These are phyloP conservation scores for Amblyjoppa fuscipennis DNA, from an alignment of 2,888 invertebrate species.

Conservation along the genomic window DNA sequence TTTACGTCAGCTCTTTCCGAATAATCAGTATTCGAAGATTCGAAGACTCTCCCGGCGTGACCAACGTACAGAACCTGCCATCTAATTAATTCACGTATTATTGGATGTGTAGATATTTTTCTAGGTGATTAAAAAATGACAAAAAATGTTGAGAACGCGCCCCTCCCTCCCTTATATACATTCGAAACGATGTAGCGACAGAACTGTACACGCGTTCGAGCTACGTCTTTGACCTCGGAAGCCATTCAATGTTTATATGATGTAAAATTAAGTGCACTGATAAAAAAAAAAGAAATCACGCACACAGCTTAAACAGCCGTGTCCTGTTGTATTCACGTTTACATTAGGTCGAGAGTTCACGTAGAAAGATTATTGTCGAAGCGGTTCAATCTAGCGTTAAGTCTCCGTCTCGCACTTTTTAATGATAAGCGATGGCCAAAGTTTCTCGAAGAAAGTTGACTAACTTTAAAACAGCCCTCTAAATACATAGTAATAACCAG, in stretches of 20 bases:
- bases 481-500: constrained; percentile 21
- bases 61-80: constrained; percentile 67
- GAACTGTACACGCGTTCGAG: constrained; percentile 23
- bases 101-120: constrained; percentile 68
- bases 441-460: constrained; percentile 59
- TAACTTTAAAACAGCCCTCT: constrained; percentile 54
- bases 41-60: constrained; percentile 62
- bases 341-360: constrained; percentile 39
- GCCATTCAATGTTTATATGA: constrained; percentile 67
- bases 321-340: constrained; percentile 52
- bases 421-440: constrained; percentile 60
- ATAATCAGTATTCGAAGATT: constrained; percentile 65
- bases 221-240: constrained; percentile 55
- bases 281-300: constrained; percentile 70
- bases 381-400: constrained; percentile 41
- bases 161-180: not conserved
- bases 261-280: constrained; percentile 73
- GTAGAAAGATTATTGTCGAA: constrained; percentile 43
- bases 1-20: constrained; percentile 47
- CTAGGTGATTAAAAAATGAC: constrained; percentile 53
- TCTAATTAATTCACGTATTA: constrained; percentile 64
- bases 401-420: constrained; percentile 48
- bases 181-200: constrained; percentile 24
- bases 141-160: constrained; percentile 30
- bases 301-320: constrained; percentile 74